Evolutionary conservation across 2,888 invertebrate species (phyloP), one percentile per base, ranked within the genome.

Genomic region (Agrochola circellaris): DNA sequence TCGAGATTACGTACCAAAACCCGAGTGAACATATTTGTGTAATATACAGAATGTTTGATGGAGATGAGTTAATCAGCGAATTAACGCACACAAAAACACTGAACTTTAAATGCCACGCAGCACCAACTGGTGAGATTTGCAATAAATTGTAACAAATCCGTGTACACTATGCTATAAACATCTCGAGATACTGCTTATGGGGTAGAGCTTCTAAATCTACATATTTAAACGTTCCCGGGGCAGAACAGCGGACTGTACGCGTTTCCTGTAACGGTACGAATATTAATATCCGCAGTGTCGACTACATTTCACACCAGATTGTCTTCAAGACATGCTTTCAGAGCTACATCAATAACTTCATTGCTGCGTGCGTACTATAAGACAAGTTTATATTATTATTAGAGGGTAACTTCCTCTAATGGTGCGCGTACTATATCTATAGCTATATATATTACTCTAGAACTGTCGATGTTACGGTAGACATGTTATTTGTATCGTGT

Each of bases 401-500:
- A 61, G 34, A 75, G 56, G 75, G 67, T 79, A 38, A 62, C 79
- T 67, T 83, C 66, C 73, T 82, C 26, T 71, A 68, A 71, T 54
- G 42, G 60, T 11, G 56, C 26, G 38, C 38, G 38, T 23, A 61
- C 54, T 54, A 78, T 79, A 34, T 68, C 7, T n/a, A 56, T 62
- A 56, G 58, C 68, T 58, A 54, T 45, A 65, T n/a, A 67, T 71
- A 15, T 72, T 81, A 83, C 77, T 83, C 77, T 58, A 81, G 72
- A 84, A 78, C 64, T 82, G 85, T 73, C 85, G 71, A 71, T 75
- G 74, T 71, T 76, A 68, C 81, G 66, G 82, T 79, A 83, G 80
- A 83, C 77, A 79, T 84, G 87, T 87, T 89, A 89, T 83, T 90
- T 87, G 88, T 88, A 90, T 88, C 93, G 93, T 93, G 93, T 93